Evolutionary conservation across 2,113 vertebrate species (phyloP), one percentile per base, ranked within the genome.

Genomic region (Seriola quinqueradiata): DNA sequence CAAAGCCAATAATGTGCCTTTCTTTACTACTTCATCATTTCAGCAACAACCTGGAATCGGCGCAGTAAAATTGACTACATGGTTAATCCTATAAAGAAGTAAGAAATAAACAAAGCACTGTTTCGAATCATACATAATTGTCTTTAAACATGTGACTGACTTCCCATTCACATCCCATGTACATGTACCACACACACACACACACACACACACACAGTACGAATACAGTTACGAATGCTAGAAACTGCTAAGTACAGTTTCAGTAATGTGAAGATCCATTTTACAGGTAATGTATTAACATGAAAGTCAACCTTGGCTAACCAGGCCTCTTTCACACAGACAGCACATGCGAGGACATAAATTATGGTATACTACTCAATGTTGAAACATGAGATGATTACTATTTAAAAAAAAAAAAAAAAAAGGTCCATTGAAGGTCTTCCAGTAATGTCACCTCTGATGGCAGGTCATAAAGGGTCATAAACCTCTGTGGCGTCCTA

Each of bases 401-500:
- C 67, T 75, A 72, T 52, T 70, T 52, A 48, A 77, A 63, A 80
- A 86, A 55, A 32, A 25, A 25, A 28, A 28, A 28, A 28, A 28
- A 28, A 28, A 28, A 28, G 34, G 48, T 65, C 84, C 59, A 70
- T 68, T 78, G 82, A 81, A 86, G 65, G 76, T 87, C 75, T 77
- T 74, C 44, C 70, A 52, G 60, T 81, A 86, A 89, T 84, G 74
- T 90, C 77, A 80, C 69, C 38, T 12, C 75, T 85, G 79, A 90
- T 82, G 73, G 75, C 52, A 60, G 87, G 89, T 85, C 83, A 79
- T 80, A 85, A 87, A 85, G 66, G 69, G 80, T 85, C 63, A 63
- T 87, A 87, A 87, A 92, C 84, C 82, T 86, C 65, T 16, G 60
- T 54, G 66, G 79, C 17, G 23, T 78, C 81, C 69, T 17, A 38